These are phyloP conservation scores for Trypoxylon attenuatum DNA, from an alignment of 2,888 invertebrate species.

Conservation along the genomic window DNA sequence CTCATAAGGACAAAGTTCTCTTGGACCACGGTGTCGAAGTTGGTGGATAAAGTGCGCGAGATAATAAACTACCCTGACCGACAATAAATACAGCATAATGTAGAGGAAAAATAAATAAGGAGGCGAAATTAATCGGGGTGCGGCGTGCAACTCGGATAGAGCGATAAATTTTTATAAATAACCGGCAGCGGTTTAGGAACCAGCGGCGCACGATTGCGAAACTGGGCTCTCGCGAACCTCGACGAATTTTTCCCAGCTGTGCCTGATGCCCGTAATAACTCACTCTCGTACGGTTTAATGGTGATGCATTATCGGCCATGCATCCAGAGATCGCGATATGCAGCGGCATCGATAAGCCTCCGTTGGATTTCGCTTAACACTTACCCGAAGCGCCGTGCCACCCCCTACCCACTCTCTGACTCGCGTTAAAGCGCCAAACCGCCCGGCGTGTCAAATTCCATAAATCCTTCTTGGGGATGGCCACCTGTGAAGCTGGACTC, in stretches of 20 bases:
- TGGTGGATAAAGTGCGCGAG: background rate
- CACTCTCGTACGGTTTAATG: conserved; percentile 53
- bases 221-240: background rate
- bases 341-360: conserved; percentile 9
- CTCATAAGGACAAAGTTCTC: too few species aligned
- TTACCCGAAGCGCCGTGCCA: too few species aligned
- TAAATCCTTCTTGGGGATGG: conserved; percentile 27
- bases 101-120: conserved; percentile 1
- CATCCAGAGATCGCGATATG: conserved; percentile 20
- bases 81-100: conserved; percentile 2
- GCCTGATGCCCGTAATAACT: conserved; percentile 46
- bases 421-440: conserved; percentile 22
- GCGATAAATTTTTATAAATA: conserved; percentile 10
- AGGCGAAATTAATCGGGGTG: conserved; percentile 4
- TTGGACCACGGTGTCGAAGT: too few species aligned
- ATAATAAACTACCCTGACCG: background rate
- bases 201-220: too few species aligned
- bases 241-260: conserved; percentile 36
- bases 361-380: conserved; percentile 37
- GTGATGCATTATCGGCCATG: conserved; percentile 51
- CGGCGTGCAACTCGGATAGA: background rate
- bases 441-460: conserved; percentile 32
- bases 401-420: conserved; percentile 10
- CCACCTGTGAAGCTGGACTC: conserved; percentile 1
- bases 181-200: background rate